Conservation (phyloP, 2,888 invertebrate species). For the Allygus modestus region DNA sequence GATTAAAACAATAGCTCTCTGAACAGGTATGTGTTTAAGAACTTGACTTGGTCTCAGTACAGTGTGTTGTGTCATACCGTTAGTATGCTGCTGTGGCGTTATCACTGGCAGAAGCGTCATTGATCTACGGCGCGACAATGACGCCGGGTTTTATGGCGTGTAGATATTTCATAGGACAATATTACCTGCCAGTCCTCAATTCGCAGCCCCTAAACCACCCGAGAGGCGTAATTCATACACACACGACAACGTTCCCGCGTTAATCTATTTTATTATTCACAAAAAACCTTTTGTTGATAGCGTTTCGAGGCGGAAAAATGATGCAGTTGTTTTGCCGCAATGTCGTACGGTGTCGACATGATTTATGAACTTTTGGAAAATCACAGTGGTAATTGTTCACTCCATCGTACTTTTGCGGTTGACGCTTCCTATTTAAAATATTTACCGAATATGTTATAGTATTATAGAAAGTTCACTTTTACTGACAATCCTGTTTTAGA, state of each 20-base stretch:
- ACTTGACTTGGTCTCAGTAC: too few relatives aligned
- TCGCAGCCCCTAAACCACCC: neutral
- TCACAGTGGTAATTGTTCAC: neutral
- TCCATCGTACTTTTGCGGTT: too few relatives aligned
- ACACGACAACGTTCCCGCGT: neutral
- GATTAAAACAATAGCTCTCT: too few relatives aligned
- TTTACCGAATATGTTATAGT: too few relatives aligned
- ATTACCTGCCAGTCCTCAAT: slow-evolving; percentile 22
- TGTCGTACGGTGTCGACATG: too few relatives aligned
- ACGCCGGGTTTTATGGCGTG: slow-evolving; percentile 20
- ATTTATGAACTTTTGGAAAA: neutral
- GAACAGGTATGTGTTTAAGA: too few relatives aligned
- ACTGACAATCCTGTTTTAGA: too few relatives aligned
- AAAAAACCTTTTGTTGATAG: slow-evolving; percentile 5
- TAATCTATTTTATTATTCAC: slow-evolving; percentile 24
- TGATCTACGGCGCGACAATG: slow-evolving; percentile 19
- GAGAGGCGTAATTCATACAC: neutral
- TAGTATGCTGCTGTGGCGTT: neutral
- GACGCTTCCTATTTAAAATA: too few relatives aligned
- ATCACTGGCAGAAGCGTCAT: neutral
- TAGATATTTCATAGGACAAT: slow-evolving; percentile 32
- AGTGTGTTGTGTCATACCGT: too few relatives aligned
- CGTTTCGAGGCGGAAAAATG: neutral
- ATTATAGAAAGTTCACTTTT: too few relatives aligned
- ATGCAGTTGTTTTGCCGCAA: neutral